Conservation (phyloP, 1,140 invertebrate species). For the Trigoniulus corallinus region DNA sequence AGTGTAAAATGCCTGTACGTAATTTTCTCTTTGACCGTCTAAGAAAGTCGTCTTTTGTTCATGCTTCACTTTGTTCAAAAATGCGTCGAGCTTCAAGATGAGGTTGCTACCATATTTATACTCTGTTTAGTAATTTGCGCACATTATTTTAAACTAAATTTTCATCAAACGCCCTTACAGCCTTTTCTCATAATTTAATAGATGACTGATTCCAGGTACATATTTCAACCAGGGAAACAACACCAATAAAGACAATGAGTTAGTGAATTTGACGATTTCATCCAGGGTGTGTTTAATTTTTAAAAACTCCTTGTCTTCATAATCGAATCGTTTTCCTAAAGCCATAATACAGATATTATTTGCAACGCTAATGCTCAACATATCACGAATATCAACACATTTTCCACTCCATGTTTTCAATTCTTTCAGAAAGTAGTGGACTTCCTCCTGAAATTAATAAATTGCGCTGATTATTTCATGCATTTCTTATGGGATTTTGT, state of each 20-base stretch:
- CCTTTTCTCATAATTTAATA: constrained; percentile 5
- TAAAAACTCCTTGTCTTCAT: not conserved
- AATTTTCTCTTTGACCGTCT: too few species aligned
- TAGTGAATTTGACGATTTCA: not conserved
- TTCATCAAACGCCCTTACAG: constrained; percentile 5
- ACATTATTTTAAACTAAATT: not conserved
- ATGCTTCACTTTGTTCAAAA: too few species aligned
- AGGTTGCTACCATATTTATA: too few species aligned
- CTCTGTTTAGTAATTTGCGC: too few species aligned
- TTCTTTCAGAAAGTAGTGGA: constrained; percentile 1
- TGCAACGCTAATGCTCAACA: not conserved
- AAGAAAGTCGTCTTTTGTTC: too few species aligned
- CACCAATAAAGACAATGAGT: not conserved
- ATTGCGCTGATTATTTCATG: too few species aligned
- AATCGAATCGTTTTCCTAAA: constrained; percentile 4
- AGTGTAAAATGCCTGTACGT: too few species aligned
- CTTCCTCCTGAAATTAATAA: too few species aligned
- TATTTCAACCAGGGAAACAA: constrained; percentile 1
- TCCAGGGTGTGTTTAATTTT: not conserved
- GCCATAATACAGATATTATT: not conserved
- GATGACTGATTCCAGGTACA: not conserved
- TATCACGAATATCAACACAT: not conserved
- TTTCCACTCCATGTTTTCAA: not conserved
- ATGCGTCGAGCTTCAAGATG: too few species aligned
- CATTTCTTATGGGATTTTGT: too few species aligned